Evolutionary conservation across 2,888 invertebrate genomes (phyloP).

Genomic region (Hedychridium roseum): DNA sequence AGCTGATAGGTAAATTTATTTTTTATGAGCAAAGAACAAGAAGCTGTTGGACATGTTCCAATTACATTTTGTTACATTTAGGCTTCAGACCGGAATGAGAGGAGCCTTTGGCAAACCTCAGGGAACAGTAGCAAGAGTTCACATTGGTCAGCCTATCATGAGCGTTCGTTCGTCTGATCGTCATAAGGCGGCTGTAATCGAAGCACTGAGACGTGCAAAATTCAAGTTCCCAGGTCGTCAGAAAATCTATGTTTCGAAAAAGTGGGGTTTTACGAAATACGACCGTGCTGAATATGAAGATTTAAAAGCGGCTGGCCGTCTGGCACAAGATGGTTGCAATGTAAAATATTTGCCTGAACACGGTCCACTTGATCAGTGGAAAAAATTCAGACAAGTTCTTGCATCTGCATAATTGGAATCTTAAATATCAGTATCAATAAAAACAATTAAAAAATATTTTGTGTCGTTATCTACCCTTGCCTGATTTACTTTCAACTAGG

Average conservation of each 20-base stretch:
- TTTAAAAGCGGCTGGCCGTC: conserved; percentile 81
- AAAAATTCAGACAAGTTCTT: conserved; percentile 77
- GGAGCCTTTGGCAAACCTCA: conserved; percentile 99
- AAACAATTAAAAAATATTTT: conserved; percentile 14
- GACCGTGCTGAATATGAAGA: conserved; percentile 89
- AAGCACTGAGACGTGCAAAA: conserved; percentile 98
- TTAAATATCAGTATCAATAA: conserved; percentile 35
- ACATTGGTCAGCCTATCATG: conserved; percentile 99
- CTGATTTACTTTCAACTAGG: no score
- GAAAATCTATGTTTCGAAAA: conserved; percentile 98
- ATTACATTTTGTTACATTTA: no score
- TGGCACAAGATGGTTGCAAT: conserved; percentile 92
- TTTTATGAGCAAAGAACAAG: no score
- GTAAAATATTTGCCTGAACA: conserved; percentile 95
- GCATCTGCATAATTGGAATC: conserved; percentile 62
- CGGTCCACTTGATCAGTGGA: conserved; percentile 93
- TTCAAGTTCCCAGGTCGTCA: conserved; percentile 99
- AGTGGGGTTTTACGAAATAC: conserved; percentile 99
- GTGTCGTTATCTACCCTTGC: no score
- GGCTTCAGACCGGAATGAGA: conserved; percentile 99
- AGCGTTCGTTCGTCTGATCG: conserved; percentile 96
- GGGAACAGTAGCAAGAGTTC: conserved; percentile 99
- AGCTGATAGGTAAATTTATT: conserved; percentile 99
- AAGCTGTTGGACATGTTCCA: no score
- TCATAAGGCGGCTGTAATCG: conserved; percentile 95